Evolutionary conservation across 2,113 vertebrate species (phyloP), one percentile per base, ranked within the genome.

Genomic region (Paedocypris sp.): DNA sequence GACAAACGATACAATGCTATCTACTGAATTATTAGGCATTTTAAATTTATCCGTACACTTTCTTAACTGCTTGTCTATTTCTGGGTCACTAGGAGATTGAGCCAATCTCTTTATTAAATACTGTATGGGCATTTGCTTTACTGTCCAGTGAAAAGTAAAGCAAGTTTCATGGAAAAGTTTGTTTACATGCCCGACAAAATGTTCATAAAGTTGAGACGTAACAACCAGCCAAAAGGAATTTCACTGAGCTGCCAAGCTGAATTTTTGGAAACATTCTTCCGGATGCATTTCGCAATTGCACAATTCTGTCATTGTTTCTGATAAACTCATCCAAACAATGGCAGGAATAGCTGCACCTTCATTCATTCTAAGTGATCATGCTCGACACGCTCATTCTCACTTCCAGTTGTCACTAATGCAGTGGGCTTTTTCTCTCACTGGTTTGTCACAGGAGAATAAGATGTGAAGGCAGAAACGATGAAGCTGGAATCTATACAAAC

Each of bases 311-410:
- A 1, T 68, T 64, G 1, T 91, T 89, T 2, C 77, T 94, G 39
- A 68, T 38, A 1, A 9, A 6, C 11, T 76, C 64, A 4, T 71
- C 82, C 0, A n/a, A 1, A 1, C 79, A 80, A 45, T 93, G 91
- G 90, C 80, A 79, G 62, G 83, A 85, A 54, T 93, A 91, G 42
- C 75, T 94, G 23, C 68, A 28, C 1, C 66, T 85, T 18, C 77
- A 84, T 5, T 86, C 79, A 6, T 58, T 83, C 33, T 84, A 85
- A 0, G 80, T 88, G 42, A 66, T 76, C 6, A 87, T 84, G 2
- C 60, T 71, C 1, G 71, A 83, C 3, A 86, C 86, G 8, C 80
- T 52, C 73, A 23, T 3, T 80, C 80, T 15, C 73, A 84, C 15
- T 16, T 71, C 15, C 82, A 89, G 33, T 80, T 93, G 12, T 79